phyloP scores from a whole-genome alignment of 2,888 invertebrate species.

The Bhutanitis thaidina region DNA sequence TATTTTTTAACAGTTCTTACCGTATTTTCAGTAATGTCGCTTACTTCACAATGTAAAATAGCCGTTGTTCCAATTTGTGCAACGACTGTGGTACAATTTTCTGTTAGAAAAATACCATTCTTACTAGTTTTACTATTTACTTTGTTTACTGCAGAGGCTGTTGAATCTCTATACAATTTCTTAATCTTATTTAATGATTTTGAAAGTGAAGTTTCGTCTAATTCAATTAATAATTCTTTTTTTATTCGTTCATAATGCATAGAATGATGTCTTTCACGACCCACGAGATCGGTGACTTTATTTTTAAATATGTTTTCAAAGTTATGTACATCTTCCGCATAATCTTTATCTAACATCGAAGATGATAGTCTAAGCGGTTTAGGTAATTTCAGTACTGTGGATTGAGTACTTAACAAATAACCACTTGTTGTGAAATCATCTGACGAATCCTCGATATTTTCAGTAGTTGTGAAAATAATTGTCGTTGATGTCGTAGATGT shows the following conservation, averaged over 20 bases:
- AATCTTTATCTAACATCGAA: slow-evolving; percentile 50
- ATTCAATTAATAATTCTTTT: slow-evolving; percentile 53
- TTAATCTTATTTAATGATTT: slow-evolving; percentile 66
- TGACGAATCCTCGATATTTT: slow-evolving; percentile 45
- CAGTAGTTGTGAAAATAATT: slow-evolving; percentile 43
- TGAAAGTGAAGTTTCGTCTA: slow-evolving; percentile 53
- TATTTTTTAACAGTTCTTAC: slow-evolving; percentile 60
- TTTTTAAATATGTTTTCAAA: slow-evolving; percentile 59
- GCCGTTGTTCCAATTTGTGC: slow-evolving; percentile 83
- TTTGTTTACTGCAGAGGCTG: slow-evolving; percentile 62
- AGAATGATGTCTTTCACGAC: slow-evolving; percentile 46
- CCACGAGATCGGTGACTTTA: slow-evolving; percentile 43
- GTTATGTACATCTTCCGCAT: slow-evolving; percentile 55
- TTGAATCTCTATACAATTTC: slow-evolving; percentile 74
- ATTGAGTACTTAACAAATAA: slow-evolving; percentile 36
- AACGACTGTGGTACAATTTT: slow-evolving; percentile 81
- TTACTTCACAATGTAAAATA: slow-evolving; percentile 82
- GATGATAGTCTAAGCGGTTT: slow-evolving; percentile 60
- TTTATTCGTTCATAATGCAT: slow-evolving; percentile 49
- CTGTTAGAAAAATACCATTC: slow-evolving; percentile 78
- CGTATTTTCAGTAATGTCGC: slow-evolving; percentile 82
- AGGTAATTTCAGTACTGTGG: slow-evolving; percentile 58
- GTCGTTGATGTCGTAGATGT: slow-evolving; percentile 45
- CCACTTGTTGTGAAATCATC: slow-evolving; percentile 49
- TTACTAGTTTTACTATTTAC: slow-evolving; percentile 60